phyloP scores from a whole-genome alignment of 2,888 invertebrate genomes.

The Rotaria sp. region DNA sequence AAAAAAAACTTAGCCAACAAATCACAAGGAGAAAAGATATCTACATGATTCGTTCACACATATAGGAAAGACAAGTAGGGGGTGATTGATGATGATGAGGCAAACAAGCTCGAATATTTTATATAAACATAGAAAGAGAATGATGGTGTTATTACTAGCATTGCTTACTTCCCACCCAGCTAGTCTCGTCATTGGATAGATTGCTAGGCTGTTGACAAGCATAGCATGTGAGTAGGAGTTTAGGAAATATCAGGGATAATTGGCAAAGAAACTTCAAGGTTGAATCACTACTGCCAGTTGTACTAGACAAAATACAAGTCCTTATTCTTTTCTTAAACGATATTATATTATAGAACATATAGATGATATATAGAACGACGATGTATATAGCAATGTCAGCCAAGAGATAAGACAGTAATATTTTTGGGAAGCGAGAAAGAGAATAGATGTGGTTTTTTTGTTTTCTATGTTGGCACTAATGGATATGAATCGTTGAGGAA shows the following conservation, averaged over 20 bases:
- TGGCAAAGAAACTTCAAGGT: background rate
- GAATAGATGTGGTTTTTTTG: background rate
- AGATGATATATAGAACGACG: background rate
- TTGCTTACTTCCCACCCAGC: background rate
- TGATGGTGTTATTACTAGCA: background rate
- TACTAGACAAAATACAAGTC: background rate
- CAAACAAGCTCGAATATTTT: background rate
- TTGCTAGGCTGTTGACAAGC: background rate
- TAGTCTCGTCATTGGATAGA: background rate
- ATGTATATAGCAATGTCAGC: background rate
- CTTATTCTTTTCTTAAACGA: background rate
- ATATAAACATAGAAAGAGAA: background rate
- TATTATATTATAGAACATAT: background rate
- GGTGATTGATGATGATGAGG: background rate
- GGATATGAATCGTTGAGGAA: background rate
- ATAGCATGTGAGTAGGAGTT: background rate
- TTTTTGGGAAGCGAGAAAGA: background rate
- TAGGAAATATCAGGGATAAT: conserved; percentile 1
- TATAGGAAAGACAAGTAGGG: background rate
- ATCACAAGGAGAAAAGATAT: background rate
- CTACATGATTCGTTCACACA: background rate
- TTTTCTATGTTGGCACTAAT: background rate
- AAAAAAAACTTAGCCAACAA: background rate
- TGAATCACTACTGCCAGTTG: background rate
- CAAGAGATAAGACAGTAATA: conserved; percentile 10